These are phyloP conservation scores for Omphaloscelis lunosa DNA, from an alignment of 2,888 invertebrate genomes.

Conservation along the genomic window DNA sequence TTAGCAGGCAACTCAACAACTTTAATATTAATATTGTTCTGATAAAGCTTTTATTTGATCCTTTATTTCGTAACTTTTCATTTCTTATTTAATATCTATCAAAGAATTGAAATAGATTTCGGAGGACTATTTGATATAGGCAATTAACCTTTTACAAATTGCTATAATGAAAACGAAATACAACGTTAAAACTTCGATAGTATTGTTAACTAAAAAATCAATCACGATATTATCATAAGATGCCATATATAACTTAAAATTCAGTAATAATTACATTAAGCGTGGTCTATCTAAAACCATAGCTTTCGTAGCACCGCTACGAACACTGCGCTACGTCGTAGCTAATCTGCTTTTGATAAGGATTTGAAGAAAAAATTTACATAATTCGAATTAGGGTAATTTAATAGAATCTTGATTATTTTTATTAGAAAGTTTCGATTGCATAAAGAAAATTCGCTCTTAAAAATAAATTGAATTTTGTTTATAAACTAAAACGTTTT, in stretches of 20 bases:
- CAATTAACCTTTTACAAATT: background rate
- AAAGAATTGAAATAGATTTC: constrained; percentile 2
- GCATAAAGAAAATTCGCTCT: constrained; percentile 20
- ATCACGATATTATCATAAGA: background rate
- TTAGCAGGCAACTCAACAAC: constrained; percentile 1
- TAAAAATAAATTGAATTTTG: constrained; percentile 10
- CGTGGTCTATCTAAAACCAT: constrained; percentile 11
- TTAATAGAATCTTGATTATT: constrained; percentile 30
- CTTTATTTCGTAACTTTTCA: constrained; percentile 2
- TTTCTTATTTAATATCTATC: constrained; percentile 10
- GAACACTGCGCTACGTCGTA: constrained; percentile 46
- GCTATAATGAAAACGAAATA: background rate
- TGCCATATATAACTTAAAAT: background rate
- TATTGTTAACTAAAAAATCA: background rate
- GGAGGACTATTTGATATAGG: background rate
- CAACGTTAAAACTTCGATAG: background rate
- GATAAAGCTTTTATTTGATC: constrained; percentile 15
- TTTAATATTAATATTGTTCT: constrained; percentile 19
- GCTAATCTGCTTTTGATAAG: constrained; percentile 43
- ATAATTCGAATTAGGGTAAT: constrained; percentile 54
- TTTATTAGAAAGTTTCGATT: constrained; percentile 28
- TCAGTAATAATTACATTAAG: constrained; percentile 8
- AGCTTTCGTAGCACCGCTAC: constrained; percentile 47
- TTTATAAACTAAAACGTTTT: constrained; percentile 9
- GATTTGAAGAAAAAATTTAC: constrained; percentile 58